Percentiles rank a stretch among this genome's conserved stretches.
These are phyloP conservation scores for Etheostoma nigrum DNA, from an alignment of 2,797 vertebrate species.

Conservation along the genomic window DNA sequence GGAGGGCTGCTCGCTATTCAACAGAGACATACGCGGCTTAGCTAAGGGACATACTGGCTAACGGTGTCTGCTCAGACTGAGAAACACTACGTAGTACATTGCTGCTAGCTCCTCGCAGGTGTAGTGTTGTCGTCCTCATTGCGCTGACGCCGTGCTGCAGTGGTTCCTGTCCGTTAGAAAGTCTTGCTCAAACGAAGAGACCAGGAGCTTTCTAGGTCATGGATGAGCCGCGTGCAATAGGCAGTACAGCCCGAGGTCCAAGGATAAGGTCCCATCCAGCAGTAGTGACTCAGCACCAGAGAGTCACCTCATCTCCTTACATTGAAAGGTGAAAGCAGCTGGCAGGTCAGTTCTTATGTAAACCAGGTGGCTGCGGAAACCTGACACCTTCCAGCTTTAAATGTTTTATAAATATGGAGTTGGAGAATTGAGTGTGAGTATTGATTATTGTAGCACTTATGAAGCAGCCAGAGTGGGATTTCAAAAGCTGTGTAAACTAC, in stretches of 20 bases:
- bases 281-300: slow-evolving; percentile 71
- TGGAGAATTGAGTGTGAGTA: slow-evolving; percentile 45
- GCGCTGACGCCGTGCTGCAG: slow-evolving; percentile 11
- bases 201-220: background rate
- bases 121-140: slow-evolving; percentile 17
- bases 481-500: background rate
- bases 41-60: background rate
- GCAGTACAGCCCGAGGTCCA: background rate
- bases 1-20: slow-evolving; percentile 17
- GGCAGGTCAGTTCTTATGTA: background rate
- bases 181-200: background rate
- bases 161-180: background rate
- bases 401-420: slow-evolving; percentile 45
- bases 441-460: slow-evolving; percentile 44
- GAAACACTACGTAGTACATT: background rate
- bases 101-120: slow-evolving; percentile 9
- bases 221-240: background rate
- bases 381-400: slow-evolving; percentile 15
- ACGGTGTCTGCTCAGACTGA: background rate
- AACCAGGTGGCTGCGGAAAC: slow-evolving; percentile 15
- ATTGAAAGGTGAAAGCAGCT: slow-evolving; percentile 15
- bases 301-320: slow-evolving; percentile 2
- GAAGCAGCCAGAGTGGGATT: slow-evolving; percentile 4
- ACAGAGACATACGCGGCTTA: slow-evolving; percentile 46
- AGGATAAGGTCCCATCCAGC: slow-evolving; percentile 49